Evolutionary conservation across 30 jellyfish, hydroid and myxozoan species (phyloP), one percentile per base, ranked within the genome.

Genomic region (Aurelia sp.): DNA sequence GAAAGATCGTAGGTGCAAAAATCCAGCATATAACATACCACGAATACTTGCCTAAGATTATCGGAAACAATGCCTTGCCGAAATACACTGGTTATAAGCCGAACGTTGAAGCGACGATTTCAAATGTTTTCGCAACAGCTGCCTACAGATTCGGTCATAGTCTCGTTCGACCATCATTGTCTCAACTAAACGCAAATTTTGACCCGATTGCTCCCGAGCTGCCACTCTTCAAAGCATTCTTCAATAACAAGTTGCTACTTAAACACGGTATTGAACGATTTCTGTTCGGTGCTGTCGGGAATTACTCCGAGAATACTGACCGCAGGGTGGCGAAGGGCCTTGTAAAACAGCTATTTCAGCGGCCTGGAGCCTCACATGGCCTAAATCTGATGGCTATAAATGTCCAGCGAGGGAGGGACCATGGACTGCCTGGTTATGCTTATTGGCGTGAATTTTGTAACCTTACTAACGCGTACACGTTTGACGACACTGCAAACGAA

Each of bases 61-160:
- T 90, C 52, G 97, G 97, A 13, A 66, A 48, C 31, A 47, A 50
- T 41, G 89, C 91, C 0, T 9, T 90, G 37, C 95, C 97, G 59
- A 75, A 67, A 37, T 90, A 90, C 74, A 17, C 91, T 4, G 97
- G 97, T 33, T 90, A 90, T 84, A 78, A 90, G 11, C 68, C 74
- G 13, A 74, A 77, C 16, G 89, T 76, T 8, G 94, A 90, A 69
- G 85, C 97, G 50, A 75, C 95, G 4, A 68, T 90, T 27, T 91
- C 95, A 11, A 90, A 90, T 71, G 86, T 74, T 11, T 82, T 90
- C 86, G 97, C 97, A 3, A 65, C 97, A 10, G 97, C 97, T 1
- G 97, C 97, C 4, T 90, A 55, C 66, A 83, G 97, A 31, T 90
- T 82, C 55, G 97, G 97, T 3, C 97, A 90, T 62, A 90, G 97